A percentile compares a stretch with the other conserved stretches of the same genome.
phyloP scores from a whole-genome alignment of 2,888 invertebrate species.

The Agrilus cyanescens region DNA sequence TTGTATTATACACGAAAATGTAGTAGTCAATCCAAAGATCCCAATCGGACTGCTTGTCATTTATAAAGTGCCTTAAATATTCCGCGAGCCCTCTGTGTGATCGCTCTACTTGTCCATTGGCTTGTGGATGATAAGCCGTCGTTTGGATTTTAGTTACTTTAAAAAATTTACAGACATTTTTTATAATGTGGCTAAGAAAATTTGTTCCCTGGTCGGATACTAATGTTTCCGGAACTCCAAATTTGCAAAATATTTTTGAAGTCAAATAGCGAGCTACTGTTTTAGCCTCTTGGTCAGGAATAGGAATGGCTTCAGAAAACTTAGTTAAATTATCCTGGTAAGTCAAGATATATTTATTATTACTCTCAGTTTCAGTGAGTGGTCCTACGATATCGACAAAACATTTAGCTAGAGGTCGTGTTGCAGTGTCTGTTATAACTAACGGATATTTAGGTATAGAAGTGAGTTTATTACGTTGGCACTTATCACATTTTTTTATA shows the following conservation, averaged over 20 bases:
- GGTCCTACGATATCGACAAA: not conserved
- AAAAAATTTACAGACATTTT: conserved; percentile 19
- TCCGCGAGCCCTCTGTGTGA: conserved; percentile 21
- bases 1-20: conserved; percentile 20
- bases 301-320: conserved; percentile 18
- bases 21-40: conserved; percentile 20
- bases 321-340: conserved; percentile 22
- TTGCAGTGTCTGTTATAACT: conserved; percentile 23
- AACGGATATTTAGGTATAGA: conserved; percentile 20
- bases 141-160: conserved; percentile 20
- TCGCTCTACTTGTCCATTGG: conserved; percentile 22
- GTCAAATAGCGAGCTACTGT: conserved; percentile 18
- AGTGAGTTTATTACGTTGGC: conserved; percentile 20
- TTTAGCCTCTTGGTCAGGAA: conserved; percentile 20
- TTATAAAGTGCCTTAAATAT: conserved; percentile 20
- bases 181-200: conserved; percentile 15
- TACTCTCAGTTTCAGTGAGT: conserved; percentile 8
- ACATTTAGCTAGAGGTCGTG: too few species aligned
- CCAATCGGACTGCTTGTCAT: conserved; percentile 20
- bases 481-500: conserved; percentile 13
- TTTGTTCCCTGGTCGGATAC: conserved; percentile 12
- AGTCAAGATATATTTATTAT: conserved; percentile 21
- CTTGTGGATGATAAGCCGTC: conserved; percentile 21
- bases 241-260: too few species aligned
- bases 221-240: conserved; percentile 8